phyloP scores from a whole-genome alignment of 2,113 vertebrate species.

The Oryzias melastigma region DNA sequence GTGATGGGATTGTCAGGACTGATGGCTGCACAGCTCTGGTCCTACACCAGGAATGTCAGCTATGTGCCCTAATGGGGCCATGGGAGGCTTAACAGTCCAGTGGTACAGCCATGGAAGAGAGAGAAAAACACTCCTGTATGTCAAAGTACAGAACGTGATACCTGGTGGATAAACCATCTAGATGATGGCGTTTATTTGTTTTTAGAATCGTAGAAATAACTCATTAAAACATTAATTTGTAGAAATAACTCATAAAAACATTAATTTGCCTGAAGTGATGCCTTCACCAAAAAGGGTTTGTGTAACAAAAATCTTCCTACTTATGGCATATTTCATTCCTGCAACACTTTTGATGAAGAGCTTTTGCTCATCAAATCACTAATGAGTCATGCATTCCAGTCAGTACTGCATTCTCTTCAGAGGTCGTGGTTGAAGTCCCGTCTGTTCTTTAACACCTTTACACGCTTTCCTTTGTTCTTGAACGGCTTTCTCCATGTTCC shows the following conservation, averaged over 20 bases:
- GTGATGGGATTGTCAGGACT: constrained; percentile 41
- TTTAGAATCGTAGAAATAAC: background rate
- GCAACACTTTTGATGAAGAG: no score
- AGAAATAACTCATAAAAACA: background rate
- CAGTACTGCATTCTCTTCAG: no score
- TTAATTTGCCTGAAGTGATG: no score
- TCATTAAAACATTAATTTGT: background rate
- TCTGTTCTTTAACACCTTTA: no score
- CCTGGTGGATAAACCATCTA: background rate
- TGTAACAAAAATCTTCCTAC: no score
- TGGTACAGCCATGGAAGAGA: constrained; percentile 39
- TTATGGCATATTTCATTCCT: no score
- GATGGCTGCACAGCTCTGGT: constrained; percentile 56
- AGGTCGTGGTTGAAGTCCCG: no score
- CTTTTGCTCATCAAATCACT: no score
- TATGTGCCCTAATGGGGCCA: constrained; percentile 68
- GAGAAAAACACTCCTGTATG: constrained; percentile 1
- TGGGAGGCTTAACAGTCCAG: constrained; percentile 55
- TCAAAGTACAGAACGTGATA: constrained; percentile 14
- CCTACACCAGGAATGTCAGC: constrained; percentile 65
- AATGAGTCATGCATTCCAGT: no score
- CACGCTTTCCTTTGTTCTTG: no score
- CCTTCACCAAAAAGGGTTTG: no score
- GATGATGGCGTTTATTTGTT: background rate
- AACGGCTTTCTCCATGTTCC: no score